phyloP scores from a whole-genome alignment of 2,888 invertebrate species.

The Sinhomidia bicolor region DNA sequence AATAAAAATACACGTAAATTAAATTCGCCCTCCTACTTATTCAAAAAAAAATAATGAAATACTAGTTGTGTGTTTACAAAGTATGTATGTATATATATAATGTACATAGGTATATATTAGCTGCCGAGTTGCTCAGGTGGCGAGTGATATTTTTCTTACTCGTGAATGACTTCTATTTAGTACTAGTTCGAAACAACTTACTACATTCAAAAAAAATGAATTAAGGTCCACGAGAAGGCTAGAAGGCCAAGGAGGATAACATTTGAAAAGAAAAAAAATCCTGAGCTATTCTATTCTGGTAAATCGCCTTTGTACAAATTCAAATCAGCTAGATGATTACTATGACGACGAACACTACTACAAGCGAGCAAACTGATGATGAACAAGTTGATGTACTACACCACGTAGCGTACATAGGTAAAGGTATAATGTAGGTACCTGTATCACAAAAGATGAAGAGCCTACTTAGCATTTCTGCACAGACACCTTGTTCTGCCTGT shows the following conservation, averaged over 20 bases:
- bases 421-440: background rate
- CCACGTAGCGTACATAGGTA: background rate
- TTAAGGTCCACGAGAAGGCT: slow-evolving; percentile 72
- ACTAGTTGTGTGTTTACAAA: too few species aligned
- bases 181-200: slow-evolving; percentile 45
- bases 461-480: slow-evolving; percentile 24
- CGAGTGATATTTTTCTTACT: background rate
- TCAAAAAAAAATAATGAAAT: background rate
- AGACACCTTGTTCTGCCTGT: slow-evolving; percentile 56
- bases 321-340: slow-evolving; percentile 1
- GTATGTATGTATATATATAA: background rate
- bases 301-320: background rate
- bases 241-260: slow-evolving; percentile 78
- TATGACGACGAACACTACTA: background rate
- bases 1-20: background rate
- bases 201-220: slow-evolving; percentile 39
- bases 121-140: background rate
- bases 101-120: background rate
- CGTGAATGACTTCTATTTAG: background rate
- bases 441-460: slow-evolving; percentile 1
- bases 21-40: background rate
- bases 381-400: background rate
- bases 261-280: slow-evolving; percentile 46
- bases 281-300: slow-evolving; percentile 19
- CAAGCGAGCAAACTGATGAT: background rate